phyloP scores from a whole-genome alignment of 2,113 vertebrate species.

The Nycticorax nycticorax region DNA sequence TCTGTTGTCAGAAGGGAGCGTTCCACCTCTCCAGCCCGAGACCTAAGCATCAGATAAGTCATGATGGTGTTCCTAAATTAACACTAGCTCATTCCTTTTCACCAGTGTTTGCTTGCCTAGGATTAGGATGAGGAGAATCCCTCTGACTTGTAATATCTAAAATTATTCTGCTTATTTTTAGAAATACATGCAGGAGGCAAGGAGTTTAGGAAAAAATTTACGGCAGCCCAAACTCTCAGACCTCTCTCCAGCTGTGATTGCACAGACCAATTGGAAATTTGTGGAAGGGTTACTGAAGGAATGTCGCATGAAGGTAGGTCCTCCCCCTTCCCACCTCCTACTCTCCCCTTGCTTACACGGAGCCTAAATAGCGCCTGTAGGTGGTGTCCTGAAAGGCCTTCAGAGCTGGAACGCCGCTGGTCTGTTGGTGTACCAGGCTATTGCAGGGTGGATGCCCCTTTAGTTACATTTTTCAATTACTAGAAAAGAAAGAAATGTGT shows the following conservation, averaged over 20 bases:
- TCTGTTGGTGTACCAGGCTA: not conserved
- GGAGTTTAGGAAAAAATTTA: conserved; percentile 88
- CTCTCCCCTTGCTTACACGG: not conserved
- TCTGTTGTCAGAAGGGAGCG: not conserved
- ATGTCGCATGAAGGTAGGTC: conserved; percentile 93
- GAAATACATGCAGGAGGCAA: conserved; percentile 89
- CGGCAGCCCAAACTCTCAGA: conserved; percentile 92
- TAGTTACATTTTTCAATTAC: not conserved
- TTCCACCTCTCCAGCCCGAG: not conserved
- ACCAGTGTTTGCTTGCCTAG: conserved; percentile 18
- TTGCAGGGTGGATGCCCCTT: not conserved
- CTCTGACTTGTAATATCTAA: conserved; percentile 33
- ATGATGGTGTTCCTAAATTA: not conserved
- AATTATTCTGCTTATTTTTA: conserved; percentile 65
- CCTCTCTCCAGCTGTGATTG: conserved; percentile 89
- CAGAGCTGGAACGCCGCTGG: not conserved
- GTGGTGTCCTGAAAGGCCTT: not conserved
- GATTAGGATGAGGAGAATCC: not conserved
- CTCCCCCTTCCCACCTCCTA: not conserved
- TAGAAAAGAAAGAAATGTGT: not conserved
- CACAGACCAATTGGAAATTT: conserved; percentile 93
- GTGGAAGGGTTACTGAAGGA: conserved; percentile 93
- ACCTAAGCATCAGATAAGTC: not conserved
- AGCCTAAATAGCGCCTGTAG: not conserved
- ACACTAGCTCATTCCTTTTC: not conserved